These are phyloP conservation scores for Drosophila austrosaltans DNA, from an alignment of 2,888 invertebrate genomes.

Conservation along the genomic window DNA sequence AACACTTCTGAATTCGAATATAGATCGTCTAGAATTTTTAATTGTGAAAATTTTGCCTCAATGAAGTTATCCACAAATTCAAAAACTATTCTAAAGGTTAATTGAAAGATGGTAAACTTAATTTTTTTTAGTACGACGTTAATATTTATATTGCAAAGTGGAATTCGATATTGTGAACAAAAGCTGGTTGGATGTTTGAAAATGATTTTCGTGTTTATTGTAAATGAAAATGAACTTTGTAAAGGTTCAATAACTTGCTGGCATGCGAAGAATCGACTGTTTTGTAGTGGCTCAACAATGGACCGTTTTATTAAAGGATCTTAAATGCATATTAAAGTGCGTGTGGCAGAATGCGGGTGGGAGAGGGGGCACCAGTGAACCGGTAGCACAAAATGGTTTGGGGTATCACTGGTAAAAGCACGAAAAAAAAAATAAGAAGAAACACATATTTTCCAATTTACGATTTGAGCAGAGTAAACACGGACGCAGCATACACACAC, in stretches of 20 bases:
- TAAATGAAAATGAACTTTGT: conserved; percentile 12
- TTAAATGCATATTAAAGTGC: conserved; percentile 20
- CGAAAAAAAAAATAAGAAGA: not conserved
- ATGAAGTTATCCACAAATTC: too few relatives aligned
- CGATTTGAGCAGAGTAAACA: conserved; percentile 44
- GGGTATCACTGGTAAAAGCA: conserved; percentile 54
- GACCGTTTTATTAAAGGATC: conserved; percentile 10
- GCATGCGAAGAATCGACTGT: conserved; percentile 18
- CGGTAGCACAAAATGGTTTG: conserved; percentile 48
- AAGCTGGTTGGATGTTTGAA: not conserved
- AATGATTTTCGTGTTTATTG: conserved; percentile 16
- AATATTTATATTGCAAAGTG: conserved; percentile 5
- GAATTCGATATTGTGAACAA: not conserved
- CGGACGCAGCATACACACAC: conserved; percentile 13
- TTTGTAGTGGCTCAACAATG: conserved; percentile 20
- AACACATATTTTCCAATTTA: conserved; percentile 69
- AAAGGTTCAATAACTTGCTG: conserved; percentile 12
- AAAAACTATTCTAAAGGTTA: not conserved
- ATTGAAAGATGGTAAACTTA: not conserved
- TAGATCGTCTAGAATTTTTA: too few relatives aligned
- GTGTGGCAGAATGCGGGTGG: not conserved
- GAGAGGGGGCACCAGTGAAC: conserved; percentile 16
- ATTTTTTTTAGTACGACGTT: not conserved
- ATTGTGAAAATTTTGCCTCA: too few relatives aligned
- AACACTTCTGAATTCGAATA: too few relatives aligned